phyloP scores from a whole-genome alignment of 2,888 invertebrate species.

The Drosophila histrio region DNA sequence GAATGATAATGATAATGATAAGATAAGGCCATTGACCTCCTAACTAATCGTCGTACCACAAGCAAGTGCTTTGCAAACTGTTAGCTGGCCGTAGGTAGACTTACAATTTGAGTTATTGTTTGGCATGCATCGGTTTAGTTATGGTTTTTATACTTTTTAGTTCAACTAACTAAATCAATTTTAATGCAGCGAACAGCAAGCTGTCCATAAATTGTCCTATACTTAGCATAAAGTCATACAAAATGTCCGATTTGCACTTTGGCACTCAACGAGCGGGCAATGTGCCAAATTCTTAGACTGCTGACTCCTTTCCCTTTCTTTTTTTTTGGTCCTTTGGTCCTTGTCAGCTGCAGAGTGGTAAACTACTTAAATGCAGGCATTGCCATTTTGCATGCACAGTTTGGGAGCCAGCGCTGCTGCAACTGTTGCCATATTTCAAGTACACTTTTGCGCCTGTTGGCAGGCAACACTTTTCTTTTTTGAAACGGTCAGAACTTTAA shows the following conservation, averaged over 20 bases:
- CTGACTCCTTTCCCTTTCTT: neutral
- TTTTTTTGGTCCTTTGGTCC: neutral
- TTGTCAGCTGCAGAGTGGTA: slow-evolving; percentile 39
- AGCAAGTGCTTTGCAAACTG: slow-evolving; percentile 48
- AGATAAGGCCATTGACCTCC: neutral
- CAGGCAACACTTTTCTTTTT: slow-evolving; percentile 42
- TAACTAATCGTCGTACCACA: slow-evolving; percentile 3
- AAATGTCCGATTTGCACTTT: slow-evolving; percentile 39
- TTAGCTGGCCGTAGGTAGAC: slow-evolving; percentile 45
- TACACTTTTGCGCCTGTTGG: slow-evolving; percentile 34
- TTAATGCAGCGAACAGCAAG: no score
- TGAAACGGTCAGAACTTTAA: slow-evolving; percentile 37
- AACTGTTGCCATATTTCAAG: slow-evolving; percentile 34
- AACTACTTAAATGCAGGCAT: slow-evolving; percentile 27
- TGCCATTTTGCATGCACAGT: slow-evolving; percentile 45
- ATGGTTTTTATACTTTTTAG: neutral
- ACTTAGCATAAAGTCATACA: slow-evolving; percentile 56
- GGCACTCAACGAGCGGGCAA: slow-evolving; percentile 52
- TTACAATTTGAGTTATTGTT: slow-evolving; percentile 43
- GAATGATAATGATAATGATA: neutral
- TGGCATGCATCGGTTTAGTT: slow-evolving; percentile 46
- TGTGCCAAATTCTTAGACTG: slow-evolving; percentile 52
- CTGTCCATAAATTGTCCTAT: slow-evolving; percentile 61
- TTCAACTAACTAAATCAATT: slow-evolving; percentile 37
- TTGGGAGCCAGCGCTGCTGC: slow-evolving; percentile 36